These are phyloP conservation scores for Ephestia elutella DNA, from an alignment of 1,140 invertebrate species.

Conservation along the genomic window DNA sequence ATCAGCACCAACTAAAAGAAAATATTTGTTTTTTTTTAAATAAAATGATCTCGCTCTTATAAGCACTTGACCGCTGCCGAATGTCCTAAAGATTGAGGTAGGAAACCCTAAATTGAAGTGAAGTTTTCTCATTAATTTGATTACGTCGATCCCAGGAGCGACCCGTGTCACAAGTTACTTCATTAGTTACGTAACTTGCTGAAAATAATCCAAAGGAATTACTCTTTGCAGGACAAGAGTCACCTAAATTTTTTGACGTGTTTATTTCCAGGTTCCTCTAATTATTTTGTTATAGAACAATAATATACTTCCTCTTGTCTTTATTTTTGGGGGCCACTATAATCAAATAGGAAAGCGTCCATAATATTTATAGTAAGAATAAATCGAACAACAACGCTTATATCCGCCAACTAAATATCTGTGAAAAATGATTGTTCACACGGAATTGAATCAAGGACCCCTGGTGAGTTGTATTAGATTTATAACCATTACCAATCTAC, in stretches of 20 bases:
- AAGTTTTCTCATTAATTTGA: slow-evolving; percentile 74
- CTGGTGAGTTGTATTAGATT: too few species aligned
- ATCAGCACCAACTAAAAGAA: too few species aligned
- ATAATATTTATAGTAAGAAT: too few species aligned
- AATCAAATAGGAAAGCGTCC: too few species aligned
- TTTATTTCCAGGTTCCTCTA: slow-evolving; percentile 10
- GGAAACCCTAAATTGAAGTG: slow-evolving; percentile 69
- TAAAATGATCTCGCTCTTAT: slow-evolving; percentile 34
- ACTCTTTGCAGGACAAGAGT: slow-evolving; percentile 63
- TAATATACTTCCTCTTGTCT: not conserved
- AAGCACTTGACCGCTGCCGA: slow-evolving; percentile 56
- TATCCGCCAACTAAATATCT: too few species aligned
- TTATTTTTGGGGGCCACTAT: not conserved
- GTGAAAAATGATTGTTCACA: too few species aligned
- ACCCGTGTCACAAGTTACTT: slow-evolving; percentile 73
- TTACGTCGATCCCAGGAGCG: slow-evolving; percentile 68
- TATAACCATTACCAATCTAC: too few species aligned
- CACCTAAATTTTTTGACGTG: slow-evolving; percentile 48
- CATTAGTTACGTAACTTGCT: slow-evolving; percentile 70
- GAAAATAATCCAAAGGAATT: slow-evolving; percentile 66
- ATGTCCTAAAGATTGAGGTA: slow-evolving; percentile 67
- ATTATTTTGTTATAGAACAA: not conserved
- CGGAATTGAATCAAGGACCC: too few species aligned
- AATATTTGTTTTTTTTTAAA: too few species aligned
- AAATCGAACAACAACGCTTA: too few species aligned